Conservation (phyloP, 2,113 vertebrate genomes). For the Pyrgilauda ruficollis region DNA sequence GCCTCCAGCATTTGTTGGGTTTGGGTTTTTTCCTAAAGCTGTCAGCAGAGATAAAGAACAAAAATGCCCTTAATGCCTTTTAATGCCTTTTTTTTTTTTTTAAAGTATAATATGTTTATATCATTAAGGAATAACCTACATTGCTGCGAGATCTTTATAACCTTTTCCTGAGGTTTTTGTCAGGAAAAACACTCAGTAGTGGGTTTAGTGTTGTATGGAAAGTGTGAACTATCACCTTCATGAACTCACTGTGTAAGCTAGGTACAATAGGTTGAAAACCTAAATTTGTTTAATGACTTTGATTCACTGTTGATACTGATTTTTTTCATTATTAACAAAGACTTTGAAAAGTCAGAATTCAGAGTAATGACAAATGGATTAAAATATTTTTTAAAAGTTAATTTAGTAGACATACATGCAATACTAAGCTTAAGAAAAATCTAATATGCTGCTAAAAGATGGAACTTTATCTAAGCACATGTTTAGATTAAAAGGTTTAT, state of each 20-base stretch:
- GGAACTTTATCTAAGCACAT: neutral
- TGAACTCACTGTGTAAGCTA: neutral
- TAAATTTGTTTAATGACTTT: neutral
- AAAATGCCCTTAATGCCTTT: neutral
- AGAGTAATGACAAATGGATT: neutral
- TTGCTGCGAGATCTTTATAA: neutral
- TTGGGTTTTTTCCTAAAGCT: neutral
- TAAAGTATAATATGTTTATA: neutral
- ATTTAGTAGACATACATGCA: neutral
- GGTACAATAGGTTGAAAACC: neutral
- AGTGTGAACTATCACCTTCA: neutral
- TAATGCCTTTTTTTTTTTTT: no score
- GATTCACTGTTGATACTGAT: neutral
- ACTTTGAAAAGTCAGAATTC: neutral
- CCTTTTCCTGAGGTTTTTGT: neutral
- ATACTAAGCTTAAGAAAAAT: neutral
- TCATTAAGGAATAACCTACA: neutral
- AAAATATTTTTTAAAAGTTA: neutral
- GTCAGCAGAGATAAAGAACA: neutral
- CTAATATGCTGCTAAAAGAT: neutral
- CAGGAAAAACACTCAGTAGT: neutral
- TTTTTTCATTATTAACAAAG: neutral
- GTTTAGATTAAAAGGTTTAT: neutral
- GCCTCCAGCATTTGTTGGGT: neutral
- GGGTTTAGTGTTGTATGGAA: neutral